A percentile compares a stretch with the other conserved stretches of the same genome.
Evolutionary conservation across 2,797 vertebrate species (phyloP).

Genomic region (Melopsittacus undulatus): DNA sequence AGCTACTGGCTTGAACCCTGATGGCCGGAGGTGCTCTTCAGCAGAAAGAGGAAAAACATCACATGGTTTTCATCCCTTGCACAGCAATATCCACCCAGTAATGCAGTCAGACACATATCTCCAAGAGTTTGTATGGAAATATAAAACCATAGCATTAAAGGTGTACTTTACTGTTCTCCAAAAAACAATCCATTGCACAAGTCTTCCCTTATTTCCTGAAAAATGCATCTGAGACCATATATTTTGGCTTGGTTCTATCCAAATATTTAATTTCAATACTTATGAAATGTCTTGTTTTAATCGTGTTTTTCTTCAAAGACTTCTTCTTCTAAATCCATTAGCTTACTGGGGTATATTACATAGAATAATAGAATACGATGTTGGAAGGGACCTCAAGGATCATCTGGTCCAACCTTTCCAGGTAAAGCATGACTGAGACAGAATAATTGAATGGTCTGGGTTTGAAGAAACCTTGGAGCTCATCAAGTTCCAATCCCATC

Average conservation of each 20-base stretch:
- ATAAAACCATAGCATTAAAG: neutral
- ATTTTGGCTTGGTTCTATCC: neutral
- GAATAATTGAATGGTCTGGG: too few relatives aligned
- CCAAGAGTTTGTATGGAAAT: neutral
- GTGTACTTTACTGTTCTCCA: neutral
- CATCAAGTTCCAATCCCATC: neutral
- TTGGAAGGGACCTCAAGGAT: too few relatives aligned
- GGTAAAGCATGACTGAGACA: too few relatives aligned
- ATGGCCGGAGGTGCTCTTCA: neutral
- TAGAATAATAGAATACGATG: too few relatives aligned
- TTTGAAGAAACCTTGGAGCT: too few relatives aligned
- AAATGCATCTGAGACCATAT: neutral
- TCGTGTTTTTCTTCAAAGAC: neutral
- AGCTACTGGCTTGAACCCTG: rapidly evolving
- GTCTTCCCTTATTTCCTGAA: neutral
- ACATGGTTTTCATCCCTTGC: neutral
- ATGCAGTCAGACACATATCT: neutral
- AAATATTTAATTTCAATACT: constrained; percentile 9
- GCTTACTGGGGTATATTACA: neutral
- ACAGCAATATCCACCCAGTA: neutral
- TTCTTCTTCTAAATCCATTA: constrained; percentile 34
- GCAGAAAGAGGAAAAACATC: neutral
- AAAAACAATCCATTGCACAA: neutral
- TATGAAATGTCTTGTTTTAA: constrained; percentile 25
- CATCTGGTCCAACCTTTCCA: too few relatives aligned